Base-by-base conservation (phyloP, 2,888 invertebrate genomes). In the Eupithecia centaureata region DNA sequence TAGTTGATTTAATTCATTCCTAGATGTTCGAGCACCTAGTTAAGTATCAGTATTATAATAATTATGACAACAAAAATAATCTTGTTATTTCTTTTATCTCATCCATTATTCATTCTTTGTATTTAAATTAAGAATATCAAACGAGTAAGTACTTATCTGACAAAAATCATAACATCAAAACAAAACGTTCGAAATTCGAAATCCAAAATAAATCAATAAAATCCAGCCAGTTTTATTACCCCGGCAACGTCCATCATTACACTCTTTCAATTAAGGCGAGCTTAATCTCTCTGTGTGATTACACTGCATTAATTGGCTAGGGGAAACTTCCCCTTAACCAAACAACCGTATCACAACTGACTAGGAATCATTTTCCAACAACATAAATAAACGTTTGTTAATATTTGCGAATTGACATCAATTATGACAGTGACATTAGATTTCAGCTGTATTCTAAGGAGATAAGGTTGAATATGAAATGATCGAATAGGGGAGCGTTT, bases 271-370 rank as follows among this genome's bases (percentile, higher is more conserved):
- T 92, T 92, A 91, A 90, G 82, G 79, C 83, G 73, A 82, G 81
- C 86, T 84, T 91, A 91, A 92, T 92, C 92, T 87, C 89, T 86
- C 84, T 85, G 86, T 86, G 87, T 89, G 90, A 92, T 92, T 92
- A 92, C 89, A 90, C 90, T 88, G 87, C 91, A 87, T 89, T 93
- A 93, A 93, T 93, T 92, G 92, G 90, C 84, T 82, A 76, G 81
- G 90, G 90, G 88, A 74, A 72, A 73, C 71, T 71, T 72, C 78
- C 77, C 77, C 70, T 71, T 76, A 75, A 77, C 74, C 68, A 42
- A 65, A 65, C 68, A 63, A 73, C 78, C 75, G 68, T 84, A 86
- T 77, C 60, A 22, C 68, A 52, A 71, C 10, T 32, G 0, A 12
- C 70, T 84, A 90, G 75, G 79, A 81, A 65, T 65, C 67, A 78